Evolutionary conservation across 1,140 invertebrate genomes (phyloP), one percentile per base, ranked within the genome.

Genomic region (Camponotus vicinus): DNA sequence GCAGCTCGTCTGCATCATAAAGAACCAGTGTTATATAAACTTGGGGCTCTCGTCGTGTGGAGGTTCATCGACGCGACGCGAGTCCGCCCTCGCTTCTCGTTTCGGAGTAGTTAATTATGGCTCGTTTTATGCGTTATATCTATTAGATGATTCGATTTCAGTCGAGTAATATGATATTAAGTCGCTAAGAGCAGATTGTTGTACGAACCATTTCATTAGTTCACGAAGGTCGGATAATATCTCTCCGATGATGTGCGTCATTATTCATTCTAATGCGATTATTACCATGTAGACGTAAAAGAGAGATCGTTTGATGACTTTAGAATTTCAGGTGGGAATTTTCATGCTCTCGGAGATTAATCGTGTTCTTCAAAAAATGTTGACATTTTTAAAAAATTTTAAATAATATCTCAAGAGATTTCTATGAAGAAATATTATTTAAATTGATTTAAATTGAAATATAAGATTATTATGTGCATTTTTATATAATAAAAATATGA

Each of bases 11-110:
- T 80, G 66, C 78, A 80, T 80, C 64, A 80, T 80, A 80, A 80
- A 80, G 78, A 80, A 80, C 78, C 78, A 37, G 66, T 70, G 78
- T 80, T 80, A 80, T 80, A 80, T 80, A 80, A 80, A 80, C 64
- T 80, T 42, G 21, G 15, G 32, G 66, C 64, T 70, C 49, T 57
- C 78, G 49, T 52, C 13, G 42, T 80, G 64, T 40, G 49, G 63
- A 40, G 49, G 70, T 70, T 70, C 78, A 52, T 66, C 78, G 78
- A 80, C 78, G 6, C 27, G 6, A 40, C 3, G 78, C 57, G 49
- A 80, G 70, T 80, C 78, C 13, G 15, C 77, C 78, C 40, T 70
- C 78, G 40, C 32, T 80, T 32, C 49, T 80, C 63, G 32, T 37
- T 37, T 37, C 49, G 37, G 34, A 80, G 78, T 57, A 80, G 78